A percentile compares a stretch with the other conserved stretches of the same genome.
phyloP scores from a whole-genome alignment of 2,888 invertebrate species.

The Stegophylla sp. region DNA sequence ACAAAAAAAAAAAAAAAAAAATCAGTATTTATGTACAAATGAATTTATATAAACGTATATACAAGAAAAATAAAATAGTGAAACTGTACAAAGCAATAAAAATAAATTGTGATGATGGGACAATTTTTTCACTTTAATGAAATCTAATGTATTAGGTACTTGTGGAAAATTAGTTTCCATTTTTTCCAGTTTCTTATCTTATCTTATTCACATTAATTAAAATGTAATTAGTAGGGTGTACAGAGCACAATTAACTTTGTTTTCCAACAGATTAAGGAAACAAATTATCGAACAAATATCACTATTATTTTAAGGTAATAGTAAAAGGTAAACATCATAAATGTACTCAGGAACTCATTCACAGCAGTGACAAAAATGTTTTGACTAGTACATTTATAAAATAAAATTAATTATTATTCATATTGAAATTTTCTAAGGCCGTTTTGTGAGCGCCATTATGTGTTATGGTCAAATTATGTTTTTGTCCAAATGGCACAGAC shows the following conservation, averaged over 20 bases:
- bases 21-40: slow-evolving; percentile 41
- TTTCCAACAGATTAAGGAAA: not conserved
- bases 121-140: slow-evolving; percentile 43
- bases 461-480: slow-evolving; percentile 12
- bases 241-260: slow-evolving; percentile 46
- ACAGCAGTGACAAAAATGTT: slow-evolving; percentile 55
- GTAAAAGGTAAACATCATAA: slow-evolving; percentile 54
- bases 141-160: slow-evolving; percentile 41
- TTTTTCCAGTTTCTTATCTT: not conserved
- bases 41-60: slow-evolving; percentile 47
- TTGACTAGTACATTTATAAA: slow-evolving; percentile 59
- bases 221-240: slow-evolving; percentile 37
- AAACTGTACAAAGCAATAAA: slow-evolving; percentile 57
- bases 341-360: slow-evolving; percentile 59
- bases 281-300: slow-evolving; percentile 37
- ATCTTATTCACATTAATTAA: slow-evolving; percentile 20
- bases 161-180: slow-evolving; percentile 11
- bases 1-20: slow-evolving; percentile 55
- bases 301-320: slow-evolving; percentile 41
- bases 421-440: slow-evolving; percentile 53
- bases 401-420: slow-evolving; percentile 44
- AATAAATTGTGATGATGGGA: slow-evolving; percentile 52
- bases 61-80: slow-evolving; percentile 44
- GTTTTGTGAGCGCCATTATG: slow-evolving; percentile 40
- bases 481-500: slow-evolving; percentile 43